Percentiles rank a stretch among this genome's conserved stretches.
Evolutionary conservation across 2,797 vertebrate genomes (phyloP).

Genomic region (Myripristis murdjan): DNA sequence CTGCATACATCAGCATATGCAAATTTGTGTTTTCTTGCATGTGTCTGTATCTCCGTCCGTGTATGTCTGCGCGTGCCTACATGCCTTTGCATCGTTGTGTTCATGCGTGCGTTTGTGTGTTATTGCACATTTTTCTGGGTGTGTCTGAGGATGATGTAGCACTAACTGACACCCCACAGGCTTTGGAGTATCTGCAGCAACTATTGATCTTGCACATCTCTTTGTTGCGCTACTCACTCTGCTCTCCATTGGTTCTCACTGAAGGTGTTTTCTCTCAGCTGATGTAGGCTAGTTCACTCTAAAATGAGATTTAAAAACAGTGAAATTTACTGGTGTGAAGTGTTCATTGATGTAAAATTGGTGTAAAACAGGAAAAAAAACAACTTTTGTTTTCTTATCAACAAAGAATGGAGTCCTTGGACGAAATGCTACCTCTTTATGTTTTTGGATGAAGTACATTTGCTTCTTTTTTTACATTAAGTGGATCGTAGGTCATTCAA

Average conservation of each 20-base stretch:
- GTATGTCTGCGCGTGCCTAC: background rate
- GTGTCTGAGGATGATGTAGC: conserved; percentile 70
- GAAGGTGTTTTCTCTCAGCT: conserved; percentile 18
- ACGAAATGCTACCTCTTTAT: too few relatives aligned
- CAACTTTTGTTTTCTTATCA: too few relatives aligned
- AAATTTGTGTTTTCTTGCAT: conserved; percentile 2
- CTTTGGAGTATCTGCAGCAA: conserved; percentile 28
- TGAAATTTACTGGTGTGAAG: background rate
- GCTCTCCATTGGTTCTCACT: conserved; percentile 5
- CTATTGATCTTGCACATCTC: conserved; percentile 25
- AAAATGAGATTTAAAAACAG: conserved; percentile 18
- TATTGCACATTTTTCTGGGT: conserved; percentile 10
- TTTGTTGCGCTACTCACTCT: conserved; percentile 33
- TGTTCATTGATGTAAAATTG: too few relatives aligned
- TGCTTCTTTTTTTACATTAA: background rate
- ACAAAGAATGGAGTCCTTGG: too few relatives aligned
- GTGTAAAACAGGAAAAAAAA: too few relatives aligned
- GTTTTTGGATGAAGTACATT: too few relatives aligned
- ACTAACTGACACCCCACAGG: conserved; percentile 37
- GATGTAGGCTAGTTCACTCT: conserved; percentile 20
- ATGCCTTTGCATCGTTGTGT: background rate
- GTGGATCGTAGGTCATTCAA: background rate
- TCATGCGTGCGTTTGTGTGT: conserved; percentile 2
- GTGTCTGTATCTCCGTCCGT: background rate
- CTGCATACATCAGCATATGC: background rate